Conservation (phyloP, 2,888 invertebrate genomes). For the Zelleria hepariella region DNA sequence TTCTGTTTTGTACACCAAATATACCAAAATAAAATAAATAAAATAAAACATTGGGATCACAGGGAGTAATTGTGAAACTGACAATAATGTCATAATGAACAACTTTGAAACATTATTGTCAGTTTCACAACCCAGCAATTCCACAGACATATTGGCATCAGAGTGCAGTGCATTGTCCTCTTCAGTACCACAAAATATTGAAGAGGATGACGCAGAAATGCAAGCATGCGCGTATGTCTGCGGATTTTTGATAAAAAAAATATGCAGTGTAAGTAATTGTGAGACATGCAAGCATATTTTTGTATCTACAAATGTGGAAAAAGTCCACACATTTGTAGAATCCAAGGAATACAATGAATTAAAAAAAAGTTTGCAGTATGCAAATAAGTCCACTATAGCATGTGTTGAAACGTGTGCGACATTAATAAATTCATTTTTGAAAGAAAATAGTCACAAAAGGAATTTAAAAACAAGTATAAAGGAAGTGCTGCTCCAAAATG, state of each 20-base stretch:
- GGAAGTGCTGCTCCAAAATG: neutral
- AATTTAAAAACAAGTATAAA: neutral
- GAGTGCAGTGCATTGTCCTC: neutral
- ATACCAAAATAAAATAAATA: too few relatives aligned
- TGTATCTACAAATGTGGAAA: neutral
- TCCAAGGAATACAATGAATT: neutral
- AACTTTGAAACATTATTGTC: neutral
- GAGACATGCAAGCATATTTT: neutral
- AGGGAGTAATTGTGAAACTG: slow-evolving; percentile 15
- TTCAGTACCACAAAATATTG: neutral
- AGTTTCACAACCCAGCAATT: neutral
- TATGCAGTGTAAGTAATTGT: neutral
- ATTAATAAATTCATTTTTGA: neutral
- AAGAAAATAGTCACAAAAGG: neutral
- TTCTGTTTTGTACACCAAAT: too few relatives aligned
- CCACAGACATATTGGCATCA: too few relatives aligned
- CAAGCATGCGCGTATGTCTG: neutral
- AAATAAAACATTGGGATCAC: too few relatives aligned
- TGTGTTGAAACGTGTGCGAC: slow-evolving; percentile 3
- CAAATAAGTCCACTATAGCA: neutral
- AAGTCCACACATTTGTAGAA: neutral
- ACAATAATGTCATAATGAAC: slow-evolving; percentile 10
- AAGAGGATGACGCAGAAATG: neutral
- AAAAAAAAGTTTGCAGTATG: slow-evolving; percentile 1
- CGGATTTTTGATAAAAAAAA: neutral